Conservation (phyloP, 2,113 vertebrate species). For the Pagrus major region DNA sequence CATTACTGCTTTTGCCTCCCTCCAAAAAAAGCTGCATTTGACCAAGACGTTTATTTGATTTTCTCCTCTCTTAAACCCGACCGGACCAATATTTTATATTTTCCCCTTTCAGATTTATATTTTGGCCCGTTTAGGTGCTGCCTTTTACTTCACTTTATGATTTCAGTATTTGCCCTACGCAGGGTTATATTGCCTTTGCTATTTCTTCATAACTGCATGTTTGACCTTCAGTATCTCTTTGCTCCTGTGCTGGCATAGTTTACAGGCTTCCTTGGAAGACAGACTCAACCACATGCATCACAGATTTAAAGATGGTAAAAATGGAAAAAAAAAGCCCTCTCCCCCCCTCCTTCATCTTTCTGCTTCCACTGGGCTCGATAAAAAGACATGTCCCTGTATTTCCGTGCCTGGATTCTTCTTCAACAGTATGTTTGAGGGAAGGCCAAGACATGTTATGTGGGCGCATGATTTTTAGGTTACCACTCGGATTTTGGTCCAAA, state of each 20-base stretch:
- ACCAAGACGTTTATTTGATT: constrained; percentile 64
- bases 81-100: constrained; percentile 55
- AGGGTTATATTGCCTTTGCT: constrained; percentile 66
- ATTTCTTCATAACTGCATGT: constrained; percentile 67
- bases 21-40: constrained; percentile 54
- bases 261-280: constrained; percentile 40
- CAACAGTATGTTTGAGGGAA: constrained; percentile 49
- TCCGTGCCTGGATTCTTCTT: constrained; percentile 42
- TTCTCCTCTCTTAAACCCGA: constrained; percentile 45
- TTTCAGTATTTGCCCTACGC: constrained; percentile 57
- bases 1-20: constrained; percentile 51
- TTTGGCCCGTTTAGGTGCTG: constrained; percentile 29
- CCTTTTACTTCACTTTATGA: constrained; percentile 58
- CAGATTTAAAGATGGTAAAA: constrained; percentile 57
- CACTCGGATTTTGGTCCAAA: constrained; percentile 45
- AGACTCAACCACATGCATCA: constrained; percentile 25
- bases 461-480: constrained; percentile 43
- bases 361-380: constrained; percentile 33
- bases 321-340: neutral
- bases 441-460: constrained; percentile 52
- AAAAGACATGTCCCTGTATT: constrained; percentile 44
- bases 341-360: neutral
- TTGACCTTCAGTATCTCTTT: constrained; percentile 57
- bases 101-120: constrained; percentile 56
- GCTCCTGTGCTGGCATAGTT: constrained; percentile 40